Evolutionary conservation across 1,140 invertebrate species (phyloP).

Genomic region (Dryas iulia): DNA sequence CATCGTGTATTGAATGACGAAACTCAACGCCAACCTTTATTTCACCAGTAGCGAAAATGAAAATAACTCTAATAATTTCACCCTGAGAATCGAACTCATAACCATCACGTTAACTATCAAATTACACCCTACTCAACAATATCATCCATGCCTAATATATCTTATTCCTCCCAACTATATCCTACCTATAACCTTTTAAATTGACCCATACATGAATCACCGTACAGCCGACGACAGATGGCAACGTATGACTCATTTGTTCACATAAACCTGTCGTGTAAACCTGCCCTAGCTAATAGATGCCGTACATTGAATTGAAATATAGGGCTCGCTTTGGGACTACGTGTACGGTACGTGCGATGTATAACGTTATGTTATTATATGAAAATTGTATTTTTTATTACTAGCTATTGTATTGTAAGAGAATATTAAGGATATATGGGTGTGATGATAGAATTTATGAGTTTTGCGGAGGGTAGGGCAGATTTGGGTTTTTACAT

Average conservation of each 20-base stretch:
- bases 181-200: not conserved
- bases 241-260: constrained; percentile 27
- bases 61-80: too few species aligned
- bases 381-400: constrained; percentile 1
- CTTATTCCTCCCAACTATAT: not conserved
- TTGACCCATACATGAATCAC: not conserved
- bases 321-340: constrained; percentile 3
- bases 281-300: constrained; percentile 16
- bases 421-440: not conserved
- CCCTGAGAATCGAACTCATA: too few species aligned
- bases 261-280: constrained; percentile 30
- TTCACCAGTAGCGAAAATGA: too few species aligned
- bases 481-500: too few species aligned
- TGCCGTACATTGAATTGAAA: constrained; percentile 14
- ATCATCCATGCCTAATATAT: too few species aligned
- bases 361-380: not conserved
- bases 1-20: too few species aligned
- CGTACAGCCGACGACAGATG: constrained; percentile 24
- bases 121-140: too few species aligned
- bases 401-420: not conserved
- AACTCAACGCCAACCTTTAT: too few species aligned
- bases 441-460: not conserved
- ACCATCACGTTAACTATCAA: too few species aligned
- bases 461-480: too few species aligned
- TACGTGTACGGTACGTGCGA: not conserved